Conservation (phyloP, 1,140 invertebrate species). For the Zaprionus vittiger region DNA sequence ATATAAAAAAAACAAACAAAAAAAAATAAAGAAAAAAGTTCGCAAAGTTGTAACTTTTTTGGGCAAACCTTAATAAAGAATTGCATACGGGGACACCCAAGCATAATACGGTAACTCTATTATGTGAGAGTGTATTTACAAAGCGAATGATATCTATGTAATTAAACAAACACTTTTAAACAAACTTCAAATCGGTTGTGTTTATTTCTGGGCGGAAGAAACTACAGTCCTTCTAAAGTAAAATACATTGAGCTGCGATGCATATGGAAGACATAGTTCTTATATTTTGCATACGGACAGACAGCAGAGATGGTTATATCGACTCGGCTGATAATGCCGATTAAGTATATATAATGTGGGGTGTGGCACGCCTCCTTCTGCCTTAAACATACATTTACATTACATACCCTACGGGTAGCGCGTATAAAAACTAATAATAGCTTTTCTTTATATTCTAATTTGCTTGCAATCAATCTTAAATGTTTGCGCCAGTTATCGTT, state of each 20-base stretch:
- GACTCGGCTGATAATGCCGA: no score
- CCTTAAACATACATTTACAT: no score
- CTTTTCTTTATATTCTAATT: no score
- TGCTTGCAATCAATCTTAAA: not conserved
- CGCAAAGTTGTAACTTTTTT: conserved; percentile 21
- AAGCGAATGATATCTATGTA: conserved; percentile 57
- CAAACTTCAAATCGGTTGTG: conserved; percentile 8
- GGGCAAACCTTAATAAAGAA: conserved; percentile 25
- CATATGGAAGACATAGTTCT: no score
- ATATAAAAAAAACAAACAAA: not conserved
- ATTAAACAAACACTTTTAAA: conserved; percentile 58
- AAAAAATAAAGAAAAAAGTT: conserved; percentile 1
- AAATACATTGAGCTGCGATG: no score
- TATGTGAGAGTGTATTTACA: conserved; percentile 36
- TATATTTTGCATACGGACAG: no score
- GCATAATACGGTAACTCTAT: conserved; percentile 13
- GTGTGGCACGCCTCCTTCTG: no score
- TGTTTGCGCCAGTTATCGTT: not conserved
- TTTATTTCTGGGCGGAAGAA: not conserved
- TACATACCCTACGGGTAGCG: no score
- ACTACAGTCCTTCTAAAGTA: not conserved
- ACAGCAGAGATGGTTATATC: no score
- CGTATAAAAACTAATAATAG: no score
- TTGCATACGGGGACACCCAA: conserved; percentile 24
- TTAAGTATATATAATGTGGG: no score